These are phyloP conservation scores for Parazoanthus darwini DNA, from an alignment of 92 coral and sea anemone genomes.

Conservation along the genomic window DNA sequence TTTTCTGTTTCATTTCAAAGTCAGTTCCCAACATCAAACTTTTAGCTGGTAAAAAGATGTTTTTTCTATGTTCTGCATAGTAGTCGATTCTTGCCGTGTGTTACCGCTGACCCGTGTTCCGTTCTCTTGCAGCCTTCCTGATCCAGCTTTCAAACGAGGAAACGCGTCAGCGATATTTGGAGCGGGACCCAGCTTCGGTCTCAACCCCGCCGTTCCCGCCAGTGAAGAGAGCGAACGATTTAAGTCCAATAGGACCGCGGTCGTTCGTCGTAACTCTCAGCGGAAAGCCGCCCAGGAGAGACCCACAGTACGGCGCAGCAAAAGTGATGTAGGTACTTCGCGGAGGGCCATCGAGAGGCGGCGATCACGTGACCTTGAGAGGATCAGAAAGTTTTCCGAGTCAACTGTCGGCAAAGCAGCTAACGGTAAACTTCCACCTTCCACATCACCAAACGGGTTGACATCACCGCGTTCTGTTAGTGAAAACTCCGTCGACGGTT, in stretches of 20 bases:
- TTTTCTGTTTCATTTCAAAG: no score
- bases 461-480: constrained; percentile 49
- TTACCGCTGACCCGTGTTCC: not conserved
- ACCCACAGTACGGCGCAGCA: constrained; percentile 67
- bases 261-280: constrained; percentile 39
- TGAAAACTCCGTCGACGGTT: constrained; percentile 34
- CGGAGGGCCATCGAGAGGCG: constrained; percentile 64
- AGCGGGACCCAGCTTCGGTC: constrained; percentile 79
- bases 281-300: constrained; percentile 51
- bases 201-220: constrained; percentile 64
- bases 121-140: constrained; percentile 72
- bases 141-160: constrained; percentile 62
- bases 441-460: constrained; percentile 13
- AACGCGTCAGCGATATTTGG: constrained; percentile 96
- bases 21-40: no score
- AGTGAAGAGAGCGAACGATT: constrained; percentile 49
- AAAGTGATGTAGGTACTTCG: constrained; percentile 80
- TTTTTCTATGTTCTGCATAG: not conserved
- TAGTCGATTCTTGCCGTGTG: not conserved
- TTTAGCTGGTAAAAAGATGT: no score
- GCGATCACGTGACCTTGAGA: constrained; percentile 65
- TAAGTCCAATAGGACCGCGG: constrained; percentile 58
- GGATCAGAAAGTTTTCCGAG: constrained; percentile 58
- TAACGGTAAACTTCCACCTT: constrained; percentile 50
- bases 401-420: constrained; percentile 39